These are phyloP conservation scores for Rhagonycha fulva DNA, from an alignment of 2,888 invertebrate species.

Conservation along the genomic window DNA sequence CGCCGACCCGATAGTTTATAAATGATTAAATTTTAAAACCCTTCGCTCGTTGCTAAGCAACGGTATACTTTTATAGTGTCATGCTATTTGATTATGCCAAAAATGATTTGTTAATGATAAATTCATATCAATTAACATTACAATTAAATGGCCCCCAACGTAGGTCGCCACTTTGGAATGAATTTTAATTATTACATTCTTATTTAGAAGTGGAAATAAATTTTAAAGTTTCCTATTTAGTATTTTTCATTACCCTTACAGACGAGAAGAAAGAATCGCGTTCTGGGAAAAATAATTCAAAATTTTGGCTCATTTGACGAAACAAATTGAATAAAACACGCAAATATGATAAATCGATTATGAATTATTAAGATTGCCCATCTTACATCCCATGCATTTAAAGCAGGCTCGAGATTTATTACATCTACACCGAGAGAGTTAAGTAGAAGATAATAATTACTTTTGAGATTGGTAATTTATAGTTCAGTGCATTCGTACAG, in stretches of 20 bases:
- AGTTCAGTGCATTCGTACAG: background rate
- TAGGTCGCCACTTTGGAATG: too few species aligned
- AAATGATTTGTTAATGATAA: too few species aligned
- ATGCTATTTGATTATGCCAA: too few species aligned
- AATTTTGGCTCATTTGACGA: background rate
- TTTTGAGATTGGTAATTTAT: background rate
- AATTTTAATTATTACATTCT: too few species aligned
- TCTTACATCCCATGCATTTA: background rate
- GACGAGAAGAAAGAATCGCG: background rate
- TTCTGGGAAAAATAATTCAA: background rate
- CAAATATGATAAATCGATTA: background rate
- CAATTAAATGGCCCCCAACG: too few species aligned
- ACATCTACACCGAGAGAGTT: background rate
- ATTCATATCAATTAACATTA: too few species aligned
- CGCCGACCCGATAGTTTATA: too few species aligned
- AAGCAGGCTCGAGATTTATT: background rate
- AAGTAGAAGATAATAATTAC: background rate
- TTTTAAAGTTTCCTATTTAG: background rate
- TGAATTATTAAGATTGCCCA: background rate
- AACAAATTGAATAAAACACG: background rate
- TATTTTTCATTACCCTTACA: background rate
- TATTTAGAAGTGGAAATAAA: background rate
- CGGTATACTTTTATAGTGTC: too few species aligned
- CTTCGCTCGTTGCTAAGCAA: too few species aligned
- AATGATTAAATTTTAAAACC: too few species aligned